phyloP scores from a whole-genome alignment of 1,140 invertebrate species.

The Notospermus geniculatus region DNA sequence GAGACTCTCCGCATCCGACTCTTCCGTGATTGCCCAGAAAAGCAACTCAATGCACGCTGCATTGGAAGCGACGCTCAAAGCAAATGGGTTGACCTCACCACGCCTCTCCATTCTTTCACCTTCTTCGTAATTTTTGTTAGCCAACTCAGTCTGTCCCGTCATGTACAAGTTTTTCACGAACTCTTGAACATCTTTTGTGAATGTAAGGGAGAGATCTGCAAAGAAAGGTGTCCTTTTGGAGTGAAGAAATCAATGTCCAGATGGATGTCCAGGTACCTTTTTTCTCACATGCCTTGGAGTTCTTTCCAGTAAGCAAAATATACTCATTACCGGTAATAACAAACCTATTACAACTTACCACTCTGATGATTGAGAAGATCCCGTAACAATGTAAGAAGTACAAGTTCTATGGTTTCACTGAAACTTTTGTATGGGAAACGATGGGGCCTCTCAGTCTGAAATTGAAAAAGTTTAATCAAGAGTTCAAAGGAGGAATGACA shows the following conservation, averaged over 20 bases:
- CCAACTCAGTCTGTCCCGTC: slow-evolving; percentile 85
- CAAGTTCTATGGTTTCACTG: slow-evolving; percentile 91
- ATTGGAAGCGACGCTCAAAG: slow-evolving; percentile 94
- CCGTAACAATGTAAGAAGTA: slow-evolving; percentile 85
- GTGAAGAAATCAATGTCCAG: too few species aligned
- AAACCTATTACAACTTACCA: slow-evolving; percentile 57
- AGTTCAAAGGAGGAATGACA: too few species aligned
- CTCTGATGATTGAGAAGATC: slow-evolving; percentile 88
- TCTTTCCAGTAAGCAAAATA: too few species aligned
- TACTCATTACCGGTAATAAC: too few species aligned
- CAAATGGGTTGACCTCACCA: slow-evolving; percentile 72
- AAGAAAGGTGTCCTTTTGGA: too few species aligned
- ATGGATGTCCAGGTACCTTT: too few species aligned
- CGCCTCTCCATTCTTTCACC: slow-evolving; percentile 30
- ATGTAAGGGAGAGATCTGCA: slow-evolving; percentile 77
- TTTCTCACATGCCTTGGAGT: too few species aligned
- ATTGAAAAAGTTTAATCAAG: too few species aligned
- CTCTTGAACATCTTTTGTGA: slow-evolving; percentile 92
- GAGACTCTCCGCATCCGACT: slow-evolving; percentile 92
- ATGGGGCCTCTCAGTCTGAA: slow-evolving; percentile 7
- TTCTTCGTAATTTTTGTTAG: slow-evolving; percentile 29
- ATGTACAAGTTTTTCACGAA: slow-evolving; percentile 84
- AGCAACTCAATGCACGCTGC: slow-evolving; percentile 95
- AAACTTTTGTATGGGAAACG: slow-evolving; percentile 65
- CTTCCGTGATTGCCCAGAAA: slow-evolving; percentile 95